Percentiles rank a stretch among this genome's conserved stretches.
Evolutionary conservation across 2,797 vertebrate species (phyloP).

Genomic region (Sphenopsis melanotis): DNA sequence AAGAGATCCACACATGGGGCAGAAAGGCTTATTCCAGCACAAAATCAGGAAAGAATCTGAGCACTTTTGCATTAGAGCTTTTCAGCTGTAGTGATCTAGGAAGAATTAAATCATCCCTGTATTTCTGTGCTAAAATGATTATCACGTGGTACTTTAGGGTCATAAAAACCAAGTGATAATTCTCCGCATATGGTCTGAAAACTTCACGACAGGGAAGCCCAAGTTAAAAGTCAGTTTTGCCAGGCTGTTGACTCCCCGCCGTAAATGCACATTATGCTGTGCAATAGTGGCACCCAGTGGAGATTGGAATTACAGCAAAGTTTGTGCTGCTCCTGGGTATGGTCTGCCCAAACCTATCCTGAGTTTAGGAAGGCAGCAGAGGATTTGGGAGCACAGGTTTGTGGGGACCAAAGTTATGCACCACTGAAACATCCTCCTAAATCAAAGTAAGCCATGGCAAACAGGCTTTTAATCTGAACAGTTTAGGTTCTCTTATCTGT

Average conservation of each 20-base stretch:
- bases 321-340: not conserved
- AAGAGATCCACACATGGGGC: not conserved
- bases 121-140: not conserved
- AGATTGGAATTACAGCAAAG: not conserved
- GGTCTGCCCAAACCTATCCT: not conserved
- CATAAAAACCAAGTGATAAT: not conserved
- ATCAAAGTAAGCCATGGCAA: not conserved
- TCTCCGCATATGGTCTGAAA: not conserved
- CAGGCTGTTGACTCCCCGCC: rapidly evolving
- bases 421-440: not conserved
- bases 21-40: not conserved
- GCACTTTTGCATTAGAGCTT: not conserved
- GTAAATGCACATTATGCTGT: not conserved
- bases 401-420: not conserved
- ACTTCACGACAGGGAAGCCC: not conserved
- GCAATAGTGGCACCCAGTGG: constrained; percentile 72
- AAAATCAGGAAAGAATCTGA: not conserved
- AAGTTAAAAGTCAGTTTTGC: not conserved
- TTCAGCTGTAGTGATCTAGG: not conserved
- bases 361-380: not conserved
- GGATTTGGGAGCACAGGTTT: not conserved
- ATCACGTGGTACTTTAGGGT: not conserved
- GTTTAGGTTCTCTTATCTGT: not conserved
- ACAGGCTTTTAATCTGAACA: not conserved
- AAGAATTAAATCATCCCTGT: not conserved